Conservation (phyloP, 2,113 vertebrate species). For the Spea bombifrons region DNA sequence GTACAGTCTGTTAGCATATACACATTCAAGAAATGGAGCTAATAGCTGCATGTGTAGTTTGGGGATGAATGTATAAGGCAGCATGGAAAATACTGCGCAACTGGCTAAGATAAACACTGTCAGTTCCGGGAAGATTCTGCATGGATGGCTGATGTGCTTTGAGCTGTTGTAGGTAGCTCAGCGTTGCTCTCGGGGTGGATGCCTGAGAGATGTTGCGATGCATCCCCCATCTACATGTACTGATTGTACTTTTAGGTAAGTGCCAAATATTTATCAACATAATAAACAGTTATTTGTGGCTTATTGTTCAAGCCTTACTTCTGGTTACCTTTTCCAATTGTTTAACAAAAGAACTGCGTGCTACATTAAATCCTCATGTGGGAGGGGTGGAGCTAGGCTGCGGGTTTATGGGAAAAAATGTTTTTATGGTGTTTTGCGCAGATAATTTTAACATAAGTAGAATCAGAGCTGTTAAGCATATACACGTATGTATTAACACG, state of each 20-base stretch:
- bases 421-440: conserved; percentile 30
- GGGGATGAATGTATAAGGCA: neutral
- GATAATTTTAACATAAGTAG: conserved; percentile 2
- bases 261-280: neutral
- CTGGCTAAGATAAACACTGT: neutral
- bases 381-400: conserved; percentile 14
- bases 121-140: neutral
- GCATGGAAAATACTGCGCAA: conserved; percentile 25
- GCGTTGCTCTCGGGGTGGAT: conserved; percentile 8
- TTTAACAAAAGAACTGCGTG: conserved; percentile 40
- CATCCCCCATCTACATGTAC: neutral
- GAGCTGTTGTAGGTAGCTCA: conserved; percentile 12
- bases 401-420: conserved; percentile 37
- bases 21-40: neutral
- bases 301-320: neutral
- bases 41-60: neutral
- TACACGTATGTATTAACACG: neutral
- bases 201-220: conserved; percentile 14
- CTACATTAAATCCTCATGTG: conserved; percentile 23
- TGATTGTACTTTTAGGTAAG: neutral
- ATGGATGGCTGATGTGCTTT: conserved; percentile 23
- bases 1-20: neutral
- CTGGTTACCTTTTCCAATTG: conserved; percentile 24
- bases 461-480: neutral
- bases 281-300: neutral